Conservation (phyloP, 2,888 invertebrate species). For the Chironomus riparius region DNA sequence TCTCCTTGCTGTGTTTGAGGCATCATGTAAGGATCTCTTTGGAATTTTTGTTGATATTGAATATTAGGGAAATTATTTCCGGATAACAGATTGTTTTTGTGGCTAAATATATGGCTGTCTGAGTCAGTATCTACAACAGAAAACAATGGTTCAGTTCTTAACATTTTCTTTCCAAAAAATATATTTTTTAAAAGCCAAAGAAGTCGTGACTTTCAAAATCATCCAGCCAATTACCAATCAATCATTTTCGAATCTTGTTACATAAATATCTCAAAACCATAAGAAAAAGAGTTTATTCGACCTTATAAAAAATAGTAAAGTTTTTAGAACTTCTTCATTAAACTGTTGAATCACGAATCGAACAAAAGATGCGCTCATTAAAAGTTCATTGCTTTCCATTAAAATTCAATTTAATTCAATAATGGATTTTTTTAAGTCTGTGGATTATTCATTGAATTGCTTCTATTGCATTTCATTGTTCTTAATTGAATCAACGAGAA, state of each 20-base stretch:
- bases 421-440: too few species aligned
- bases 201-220: too few species aligned
- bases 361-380: background rate
- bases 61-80: constrained; percentile 32
- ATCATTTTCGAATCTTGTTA: too few species aligned
- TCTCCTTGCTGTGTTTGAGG: constrained; percentile 28
- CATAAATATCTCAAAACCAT: too few species aligned
- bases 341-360: background rate
- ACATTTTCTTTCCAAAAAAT: too few species aligned
- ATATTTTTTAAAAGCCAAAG: too few species aligned
- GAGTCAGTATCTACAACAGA: constrained; percentile 41
- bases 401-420: background rate
- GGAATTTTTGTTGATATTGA: constrained; percentile 25
- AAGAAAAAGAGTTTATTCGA: too few species aligned
- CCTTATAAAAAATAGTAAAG: background rate
- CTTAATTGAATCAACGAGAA: too few species aligned
- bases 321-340: background rate
- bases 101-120: constrained; percentile 60
- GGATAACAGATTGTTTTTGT: constrained; percentile 57
- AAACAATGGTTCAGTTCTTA: too few species aligned
- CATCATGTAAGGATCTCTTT: constrained; percentile 35
- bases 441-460: too few species aligned
- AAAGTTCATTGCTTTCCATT: background rate
- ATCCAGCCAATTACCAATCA: too few species aligned
- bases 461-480: too few species aligned